These are phyloP conservation scores for Conomelus anceps DNA, from an alignment of 2,888 invertebrate species.

Conservation along the genomic window DNA sequence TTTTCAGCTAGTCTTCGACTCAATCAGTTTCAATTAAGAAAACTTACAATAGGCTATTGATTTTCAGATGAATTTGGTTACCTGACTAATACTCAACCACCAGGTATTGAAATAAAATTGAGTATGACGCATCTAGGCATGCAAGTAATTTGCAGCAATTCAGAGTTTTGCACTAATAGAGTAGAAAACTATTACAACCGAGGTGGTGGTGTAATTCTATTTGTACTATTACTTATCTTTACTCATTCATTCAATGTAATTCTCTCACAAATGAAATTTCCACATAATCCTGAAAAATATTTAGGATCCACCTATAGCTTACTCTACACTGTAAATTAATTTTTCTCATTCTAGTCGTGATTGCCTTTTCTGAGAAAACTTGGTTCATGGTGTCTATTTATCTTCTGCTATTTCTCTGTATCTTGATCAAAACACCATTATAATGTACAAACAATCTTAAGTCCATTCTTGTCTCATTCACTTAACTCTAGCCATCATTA, in stretches of 20 bases:
- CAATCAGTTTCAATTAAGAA: not conserved
- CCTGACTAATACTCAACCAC: conserved; percentile 3
- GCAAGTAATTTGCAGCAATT: not conserved
- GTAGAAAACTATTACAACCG: not conserved
- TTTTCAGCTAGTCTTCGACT: not conserved
- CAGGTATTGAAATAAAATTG: not conserved
- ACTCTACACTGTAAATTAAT: not conserved
- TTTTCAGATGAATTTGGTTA: conserved; percentile 12
- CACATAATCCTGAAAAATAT: not conserved
- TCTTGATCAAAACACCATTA: not conserved
- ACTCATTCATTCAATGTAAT: not conserved
- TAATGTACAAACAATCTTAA: not conserved
- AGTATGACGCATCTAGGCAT: not conserved
- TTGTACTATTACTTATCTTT: not conserved
- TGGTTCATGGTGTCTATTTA: not conserved
- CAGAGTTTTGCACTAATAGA: not conserved
- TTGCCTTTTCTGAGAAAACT: not conserved
- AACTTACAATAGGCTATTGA: too few species aligned
- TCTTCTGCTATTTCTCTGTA: not conserved
- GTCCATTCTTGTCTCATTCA: not conserved
- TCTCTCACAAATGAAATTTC: not conserved
- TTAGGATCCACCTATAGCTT: not conserved
- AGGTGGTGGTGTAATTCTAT: not conserved
- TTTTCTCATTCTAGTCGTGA: not conserved
- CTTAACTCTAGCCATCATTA: too few species aligned